A percentile compares a stretch with the other conserved stretches of the same genome.
Evolutionary conservation across 2,797 vertebrate genomes (phyloP).

Genomic region (Steatocranus sp.): DNA sequence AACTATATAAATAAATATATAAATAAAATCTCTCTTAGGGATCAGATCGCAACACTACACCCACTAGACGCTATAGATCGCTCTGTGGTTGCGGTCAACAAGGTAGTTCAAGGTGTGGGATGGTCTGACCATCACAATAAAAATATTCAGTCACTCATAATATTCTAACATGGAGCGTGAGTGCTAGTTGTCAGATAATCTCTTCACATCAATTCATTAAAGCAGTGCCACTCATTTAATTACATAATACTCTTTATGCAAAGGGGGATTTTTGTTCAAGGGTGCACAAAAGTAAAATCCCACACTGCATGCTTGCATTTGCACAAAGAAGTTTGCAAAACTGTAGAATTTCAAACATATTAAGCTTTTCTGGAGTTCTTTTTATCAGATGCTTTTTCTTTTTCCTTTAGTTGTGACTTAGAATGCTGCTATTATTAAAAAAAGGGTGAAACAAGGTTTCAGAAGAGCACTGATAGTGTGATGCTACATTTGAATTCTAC

Average conservation of each 20-base stretch:
- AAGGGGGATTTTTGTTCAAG: background rate
- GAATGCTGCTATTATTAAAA: background rate
- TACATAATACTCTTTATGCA: background rate
- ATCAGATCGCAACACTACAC: slow-evolving; percentile 66
- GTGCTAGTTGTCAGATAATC: background rate
- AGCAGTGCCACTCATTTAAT: background rate
- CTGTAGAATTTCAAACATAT: background rate
- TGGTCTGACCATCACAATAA: slow-evolving; percentile 38
- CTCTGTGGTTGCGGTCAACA: slow-evolving; percentile 58
- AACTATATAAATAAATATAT: slow-evolving; percentile 67
- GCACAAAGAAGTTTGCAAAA: background rate
- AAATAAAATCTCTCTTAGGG: slow-evolving; percentile 37
- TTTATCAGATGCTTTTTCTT: background rate
- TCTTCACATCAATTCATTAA: background rate
- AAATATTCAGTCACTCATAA: slow-evolving; percentile 5
- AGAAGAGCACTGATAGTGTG: background rate
- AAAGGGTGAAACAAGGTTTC: background rate
- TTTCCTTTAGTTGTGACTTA: background rate
- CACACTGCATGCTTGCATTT: background rate
- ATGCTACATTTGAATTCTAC: background rate
- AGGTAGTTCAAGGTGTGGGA: slow-evolving; percentile 49
- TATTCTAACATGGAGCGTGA: background rate
- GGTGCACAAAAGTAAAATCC: background rate
- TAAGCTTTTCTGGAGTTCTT: background rate
- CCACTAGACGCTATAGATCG: slow-evolving; percentile 65